A percentile compares a stretch with the other conserved stretches of the same genome.
Evolutionary conservation across 2,797 vertebrate species (phyloP).

Genomic region (Silurus lanzhouensis): DNA sequence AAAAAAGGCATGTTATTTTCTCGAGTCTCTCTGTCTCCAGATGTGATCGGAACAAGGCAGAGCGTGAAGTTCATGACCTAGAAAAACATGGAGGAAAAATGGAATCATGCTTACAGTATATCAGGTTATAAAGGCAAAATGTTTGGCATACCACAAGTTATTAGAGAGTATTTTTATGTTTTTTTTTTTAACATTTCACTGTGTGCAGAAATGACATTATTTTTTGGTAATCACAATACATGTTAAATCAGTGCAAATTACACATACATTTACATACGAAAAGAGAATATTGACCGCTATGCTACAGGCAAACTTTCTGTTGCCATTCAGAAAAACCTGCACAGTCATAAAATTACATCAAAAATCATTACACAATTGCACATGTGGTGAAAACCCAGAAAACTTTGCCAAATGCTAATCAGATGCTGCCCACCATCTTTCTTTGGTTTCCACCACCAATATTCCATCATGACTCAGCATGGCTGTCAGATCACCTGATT

Average conservation of each 20-base stretch:
- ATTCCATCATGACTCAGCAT: constrained; percentile 82
- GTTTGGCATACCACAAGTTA: not conserved
- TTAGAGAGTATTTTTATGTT: not conserved
- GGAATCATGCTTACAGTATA: not conserved
- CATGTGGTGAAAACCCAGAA: not conserved
- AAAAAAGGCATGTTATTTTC: not conserved
- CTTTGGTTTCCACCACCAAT: constrained; percentile 79
- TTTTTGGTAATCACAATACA: not conserved
- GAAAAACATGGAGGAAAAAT: constrained; percentile 9
- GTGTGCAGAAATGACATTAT: not conserved
- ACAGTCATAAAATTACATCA: not conserved
- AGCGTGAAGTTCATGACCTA: not conserved
- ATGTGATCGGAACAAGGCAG: not conserved
- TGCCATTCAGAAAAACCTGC: not conserved
- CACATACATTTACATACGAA: not conserved
- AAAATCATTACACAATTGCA: not conserved
- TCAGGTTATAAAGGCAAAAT: not conserved
- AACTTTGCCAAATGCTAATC: constrained; percentile 24
- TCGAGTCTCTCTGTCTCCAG: not conserved
- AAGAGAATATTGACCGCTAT: not conserved
- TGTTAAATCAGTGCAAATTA: not conserved
- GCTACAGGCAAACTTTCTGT: not conserved
- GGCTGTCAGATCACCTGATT: constrained; percentile 74
- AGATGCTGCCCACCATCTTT: constrained; percentile 50
- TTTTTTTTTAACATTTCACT: not conserved